Evolutionary conservation across 2,888 invertebrate genomes (phyloP).

Genomic region (Drosophila affinis): DNA sequence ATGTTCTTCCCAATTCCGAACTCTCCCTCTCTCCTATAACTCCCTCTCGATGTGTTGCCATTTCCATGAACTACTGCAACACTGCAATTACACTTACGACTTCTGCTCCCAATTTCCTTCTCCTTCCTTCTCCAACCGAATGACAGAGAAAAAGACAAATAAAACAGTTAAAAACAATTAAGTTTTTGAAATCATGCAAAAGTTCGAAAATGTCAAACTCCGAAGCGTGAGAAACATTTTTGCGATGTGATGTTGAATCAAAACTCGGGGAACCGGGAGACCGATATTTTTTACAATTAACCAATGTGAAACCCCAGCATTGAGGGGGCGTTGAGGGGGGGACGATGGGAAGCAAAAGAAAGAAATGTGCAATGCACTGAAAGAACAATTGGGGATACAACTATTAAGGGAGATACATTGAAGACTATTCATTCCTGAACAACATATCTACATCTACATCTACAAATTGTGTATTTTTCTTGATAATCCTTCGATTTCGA

Average conservation of each 20-base stretch:
- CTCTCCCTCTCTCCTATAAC: background rate
- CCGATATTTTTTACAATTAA: conserved; percentile 78
- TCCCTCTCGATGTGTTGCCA: background rate
- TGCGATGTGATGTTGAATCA: conserved; percentile 58
- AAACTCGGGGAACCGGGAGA: conserved; percentile 55
- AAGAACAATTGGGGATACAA: background rate
- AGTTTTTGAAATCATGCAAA: conserved; percentile 83
- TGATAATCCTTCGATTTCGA: background rate
- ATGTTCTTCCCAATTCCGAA: too few relatives aligned
- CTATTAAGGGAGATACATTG: background rate
- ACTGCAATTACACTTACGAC: conserved; percentile 27
- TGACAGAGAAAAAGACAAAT: conserved; percentile 39
- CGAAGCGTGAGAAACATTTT: conserved; percentile 83
- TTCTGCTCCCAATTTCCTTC: conserved; percentile 54
- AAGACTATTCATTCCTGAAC: too few relatives aligned
- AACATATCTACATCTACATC: too few relatives aligned
- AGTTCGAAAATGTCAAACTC: conserved; percentile 84
- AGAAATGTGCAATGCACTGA: conserved; percentile 39
- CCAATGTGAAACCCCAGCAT: conserved; percentile 45
- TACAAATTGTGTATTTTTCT: background rate
- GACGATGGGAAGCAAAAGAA: conserved; percentile 64
- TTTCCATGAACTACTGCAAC: conserved; percentile 13
- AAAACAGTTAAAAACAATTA: conserved; percentile 80
- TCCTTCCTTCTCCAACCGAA: conserved; percentile 28
- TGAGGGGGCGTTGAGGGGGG: conserved; percentile 37